phyloP scores from a whole-genome alignment of 2,797 vertebrate species.

The Rhyacichthys aspro region DNA sequence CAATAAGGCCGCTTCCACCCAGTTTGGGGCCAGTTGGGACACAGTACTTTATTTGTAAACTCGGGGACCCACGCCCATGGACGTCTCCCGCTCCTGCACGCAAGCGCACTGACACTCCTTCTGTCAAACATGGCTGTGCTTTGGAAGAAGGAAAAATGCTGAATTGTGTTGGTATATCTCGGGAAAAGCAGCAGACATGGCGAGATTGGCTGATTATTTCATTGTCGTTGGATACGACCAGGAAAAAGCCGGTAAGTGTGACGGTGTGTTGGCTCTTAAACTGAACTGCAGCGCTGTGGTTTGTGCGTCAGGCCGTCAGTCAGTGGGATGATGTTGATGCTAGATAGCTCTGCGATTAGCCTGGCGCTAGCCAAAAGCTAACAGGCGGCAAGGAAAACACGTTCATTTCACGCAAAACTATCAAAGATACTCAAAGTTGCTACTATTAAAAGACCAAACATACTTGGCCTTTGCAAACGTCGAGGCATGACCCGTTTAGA shows the following conservation, averaged over 20 bases:
- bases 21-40: conserved; percentile 16
- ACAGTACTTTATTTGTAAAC: conserved; percentile 66
- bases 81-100: conserved; percentile 70
- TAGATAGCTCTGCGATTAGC: conserved; percentile 67
- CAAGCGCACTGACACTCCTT: conserved; percentile 87
- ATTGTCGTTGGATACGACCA: conserved; percentile 95
- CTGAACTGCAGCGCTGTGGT: conserved; percentile 41
- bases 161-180: conserved; percentile 82
- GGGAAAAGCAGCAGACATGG: conserved; percentile 87
- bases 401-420: conserved; percentile 14
- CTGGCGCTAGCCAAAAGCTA: conserved; percentile 63
- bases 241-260: conserved; percentile 91
- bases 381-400: conserved; percentile 52
- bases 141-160: conserved; percentile 92
- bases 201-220: conserved; percentile 96
- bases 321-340: conserved; percentile 68
- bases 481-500: not conserved
- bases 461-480: not conserved
- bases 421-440: not conserved
- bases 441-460: conserved; percentile 5
- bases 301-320: conserved; percentile 71
- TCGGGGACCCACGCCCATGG: conserved; percentile 80
- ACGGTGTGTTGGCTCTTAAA: conserved; percentile 14
- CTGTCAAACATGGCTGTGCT: conserved; percentile 97
- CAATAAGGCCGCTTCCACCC: not conserved